phyloP scores from a whole-genome alignment of 1,140 invertebrate species.

The Mycetomoellerius zeteki region DNA sequence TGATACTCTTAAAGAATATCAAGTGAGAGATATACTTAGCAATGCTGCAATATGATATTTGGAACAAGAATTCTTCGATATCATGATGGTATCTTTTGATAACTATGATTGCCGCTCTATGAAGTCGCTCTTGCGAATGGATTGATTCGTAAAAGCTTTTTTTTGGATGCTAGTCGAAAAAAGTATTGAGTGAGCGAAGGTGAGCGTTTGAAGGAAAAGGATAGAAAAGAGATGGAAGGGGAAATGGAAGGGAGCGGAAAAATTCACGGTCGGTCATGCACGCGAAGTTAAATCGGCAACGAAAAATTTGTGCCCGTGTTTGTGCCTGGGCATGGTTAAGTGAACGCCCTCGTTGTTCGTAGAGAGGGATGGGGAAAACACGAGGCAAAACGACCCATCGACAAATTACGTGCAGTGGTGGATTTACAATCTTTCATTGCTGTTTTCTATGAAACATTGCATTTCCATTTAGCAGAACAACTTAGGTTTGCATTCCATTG shows the following conservation, averaged over 20 bases:
- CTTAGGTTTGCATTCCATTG: neutral
- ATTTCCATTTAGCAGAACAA: conserved; percentile 38
- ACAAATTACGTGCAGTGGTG: conserved; percentile 33
- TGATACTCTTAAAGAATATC: neutral
- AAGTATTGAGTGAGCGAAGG: conserved; percentile 38
- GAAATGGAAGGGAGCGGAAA: conserved; percentile 24
- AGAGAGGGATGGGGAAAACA: conserved; percentile 20
- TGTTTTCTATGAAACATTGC: conserved; percentile 50
- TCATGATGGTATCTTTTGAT: neutral
- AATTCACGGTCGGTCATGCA: conserved; percentile 60
- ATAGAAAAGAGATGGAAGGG: conserved; percentile 17
- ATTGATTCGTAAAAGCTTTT: conserved; percentile 49
- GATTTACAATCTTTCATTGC: conserved; percentile 57
- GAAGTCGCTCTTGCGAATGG: conserved; percentile 16
- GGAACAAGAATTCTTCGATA: neutral
- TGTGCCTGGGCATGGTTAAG: conserved; percentile 55
- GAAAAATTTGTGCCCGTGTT: conserved; percentile 57
- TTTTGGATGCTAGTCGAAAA: conserved; percentile 32
- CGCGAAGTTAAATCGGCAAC: conserved; percentile 55
- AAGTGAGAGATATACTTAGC: neutral
- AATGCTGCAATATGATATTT: neutral
- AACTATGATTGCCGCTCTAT: conserved; percentile 23
- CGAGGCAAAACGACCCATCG: conserved; percentile 34
- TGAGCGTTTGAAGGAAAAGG: conserved; percentile 40
- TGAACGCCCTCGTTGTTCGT: conserved; percentile 39